phyloP scores from a whole-genome alignment of 1,140 invertebrate species.

The Leptopilina boulardi region DNA sequence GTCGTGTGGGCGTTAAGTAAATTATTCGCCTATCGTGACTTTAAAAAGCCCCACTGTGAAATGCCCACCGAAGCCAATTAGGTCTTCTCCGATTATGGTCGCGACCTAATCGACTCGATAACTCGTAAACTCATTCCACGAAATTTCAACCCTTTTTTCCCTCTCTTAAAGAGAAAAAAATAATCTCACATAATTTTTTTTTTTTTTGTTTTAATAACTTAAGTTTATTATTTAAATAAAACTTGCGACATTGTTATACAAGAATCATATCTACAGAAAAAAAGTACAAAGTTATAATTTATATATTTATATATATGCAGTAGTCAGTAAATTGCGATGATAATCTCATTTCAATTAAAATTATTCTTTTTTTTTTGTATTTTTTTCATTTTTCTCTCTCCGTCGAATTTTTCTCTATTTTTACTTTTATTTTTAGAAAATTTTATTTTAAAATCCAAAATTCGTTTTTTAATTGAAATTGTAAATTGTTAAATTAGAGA shows the following conservation, averaged over 20 bases:
- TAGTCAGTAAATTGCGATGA: conserved; percentile 55
- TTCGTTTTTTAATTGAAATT: no score
- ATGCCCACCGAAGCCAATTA: background rate
- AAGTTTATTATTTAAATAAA: conserved; percentile 74
- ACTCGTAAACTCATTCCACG: background rate
- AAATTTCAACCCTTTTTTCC: background rate
- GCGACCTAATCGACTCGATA: conserved; percentile 4
- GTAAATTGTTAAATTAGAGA: background rate
- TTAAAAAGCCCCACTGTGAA: background rate
- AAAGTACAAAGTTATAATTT: conserved; percentile 74
- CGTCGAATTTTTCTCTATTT: background rate
- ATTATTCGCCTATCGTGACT: background rate
- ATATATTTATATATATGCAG: no score
- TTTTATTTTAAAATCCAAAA: background rate
- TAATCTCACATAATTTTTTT: conserved; percentile 18
- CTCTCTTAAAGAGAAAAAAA: no score
- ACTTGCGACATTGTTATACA: conserved; percentile 69
- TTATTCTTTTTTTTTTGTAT: background rate
- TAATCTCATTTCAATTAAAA: conserved; percentile 65
- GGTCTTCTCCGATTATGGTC: conserved; percentile 5
- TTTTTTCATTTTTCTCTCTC: conserved; percentile 32
- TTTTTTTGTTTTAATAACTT: conserved; percentile 64
- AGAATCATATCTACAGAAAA: conserved; percentile 71
- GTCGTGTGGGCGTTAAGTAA: background rate
- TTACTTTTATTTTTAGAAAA: background rate